These are phyloP conservation scores for Poicephalus meyeri DNA, from an alignment of 2,113 vertebrate genomes.

Conservation along the genomic window DNA sequence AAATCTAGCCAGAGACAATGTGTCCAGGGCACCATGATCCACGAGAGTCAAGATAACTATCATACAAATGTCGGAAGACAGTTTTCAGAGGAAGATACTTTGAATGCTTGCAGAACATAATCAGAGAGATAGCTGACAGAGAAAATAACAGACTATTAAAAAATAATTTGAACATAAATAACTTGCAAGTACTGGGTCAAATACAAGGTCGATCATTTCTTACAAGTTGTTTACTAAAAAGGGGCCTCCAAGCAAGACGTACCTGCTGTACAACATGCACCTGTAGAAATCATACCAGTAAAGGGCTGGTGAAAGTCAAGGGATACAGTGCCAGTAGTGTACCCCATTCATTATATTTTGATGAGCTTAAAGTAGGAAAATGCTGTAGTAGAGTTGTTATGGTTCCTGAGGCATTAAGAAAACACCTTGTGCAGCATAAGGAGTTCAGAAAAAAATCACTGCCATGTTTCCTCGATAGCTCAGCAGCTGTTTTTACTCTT, in stretches of 20 bases:
- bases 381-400: background rate
- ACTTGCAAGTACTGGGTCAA: constrained; percentile 75
- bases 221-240: constrained; percentile 80
- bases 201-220: constrained; percentile 77
- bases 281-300: constrained; percentile 12
- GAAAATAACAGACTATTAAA: background rate
- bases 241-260: constrained; percentile 72
- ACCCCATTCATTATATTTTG: background rate
- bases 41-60: background rate
- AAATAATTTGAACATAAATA: constrained; percentile 75
- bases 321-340: no score
- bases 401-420: background rate
- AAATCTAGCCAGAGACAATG: background rate
- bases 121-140: background rate
- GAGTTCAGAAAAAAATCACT: background rate
- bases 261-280: constrained; percentile 74
- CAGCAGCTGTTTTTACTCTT: background rate
- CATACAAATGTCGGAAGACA: background rate
- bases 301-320: background rate
- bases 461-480: background rate
- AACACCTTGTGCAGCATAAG: background rate
- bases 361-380: background rate
- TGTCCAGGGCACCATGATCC: background rate
- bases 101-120: background rate
- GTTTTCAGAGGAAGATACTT: background rate